Base-by-base conservation (phyloP, 2,797 vertebrate species). In the Lagodon rhomboides region DNA sequence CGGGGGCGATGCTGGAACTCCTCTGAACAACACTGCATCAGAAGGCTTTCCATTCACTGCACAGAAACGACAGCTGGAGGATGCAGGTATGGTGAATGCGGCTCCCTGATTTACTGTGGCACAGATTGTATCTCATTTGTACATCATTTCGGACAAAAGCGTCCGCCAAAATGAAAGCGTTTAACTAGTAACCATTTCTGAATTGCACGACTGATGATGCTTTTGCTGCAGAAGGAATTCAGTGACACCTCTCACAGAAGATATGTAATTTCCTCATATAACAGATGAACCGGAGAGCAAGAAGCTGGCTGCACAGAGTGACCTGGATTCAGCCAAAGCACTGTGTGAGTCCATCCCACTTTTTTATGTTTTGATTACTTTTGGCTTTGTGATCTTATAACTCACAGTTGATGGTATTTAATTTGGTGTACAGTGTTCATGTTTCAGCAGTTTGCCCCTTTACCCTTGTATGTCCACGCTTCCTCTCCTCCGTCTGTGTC, bases 201-300 rank as follows among this genome's bases (percentile, higher is more conserved):
- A 43, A 25, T 55, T 0, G 6, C 55, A 55, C 0, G 0, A 58
- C 17, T 49, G 47, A 22, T 54, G 13, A 12, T 30, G 18, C 58
- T 68, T 59, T 4, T 68, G 53, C 55, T 73, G 22, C 60, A 55
- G 27, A 12, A 23, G 1, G 9, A 49, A 12, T 63, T 64, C 12
- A 34, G 12, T 60, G 0, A 50, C 23, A 20, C 18, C n/a, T 41
- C 30, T 46, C 18, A 27, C 16, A 41, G 20, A 30, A 15, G 9
- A 34, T 50, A 43, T 23, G 3, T 67, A 0, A 0, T 71, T 55
- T 78, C 6, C 38, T 63, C 61, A 12, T 16, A 43, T 85, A 34
- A 66, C 92, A 97, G 97, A 98, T 85, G 96, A 97, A 81, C 97
- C 97, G 0, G 97, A 97, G 79, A 97, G 95, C 87, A 98, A 97